These are phyloP conservation scores for Hipposideros armiger DNA, from an alignment of 2,113 vertebrate species.

Conservation along the genomic window DNA sequence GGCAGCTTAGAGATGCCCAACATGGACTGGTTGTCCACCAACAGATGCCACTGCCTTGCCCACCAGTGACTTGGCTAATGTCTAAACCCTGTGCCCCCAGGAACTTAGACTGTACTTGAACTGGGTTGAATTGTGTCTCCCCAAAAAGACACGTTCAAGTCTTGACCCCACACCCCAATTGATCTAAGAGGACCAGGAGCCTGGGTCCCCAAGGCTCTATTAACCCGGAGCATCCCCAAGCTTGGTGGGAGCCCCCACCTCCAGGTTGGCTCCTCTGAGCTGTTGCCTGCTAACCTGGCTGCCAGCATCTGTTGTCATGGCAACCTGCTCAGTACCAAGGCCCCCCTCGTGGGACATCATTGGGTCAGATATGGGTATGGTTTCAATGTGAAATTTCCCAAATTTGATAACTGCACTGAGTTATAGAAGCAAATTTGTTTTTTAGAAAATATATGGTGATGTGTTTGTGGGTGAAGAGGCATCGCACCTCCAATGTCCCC, in stretches of 20 bases:
- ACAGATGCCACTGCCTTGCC: background rate
- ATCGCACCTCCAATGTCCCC: fast-evolving
- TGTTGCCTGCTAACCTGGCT: background rate
- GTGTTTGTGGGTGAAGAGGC: background rate
- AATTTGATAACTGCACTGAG: fast-evolving
- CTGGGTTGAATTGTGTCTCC: background rate
- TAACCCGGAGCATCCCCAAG: background rate
- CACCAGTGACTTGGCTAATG: fast-evolving
- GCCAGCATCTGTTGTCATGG: background rate
- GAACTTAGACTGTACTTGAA: background rate
- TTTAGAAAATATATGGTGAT: background rate
- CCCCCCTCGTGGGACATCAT: background rate
- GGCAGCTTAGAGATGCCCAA: background rate
- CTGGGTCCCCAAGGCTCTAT: background rate
- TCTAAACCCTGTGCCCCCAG: background rate
- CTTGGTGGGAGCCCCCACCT: too few species aligned
- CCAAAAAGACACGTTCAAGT: background rate
- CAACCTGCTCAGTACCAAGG: background rate
- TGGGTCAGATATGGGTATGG: background rate
- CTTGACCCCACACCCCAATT: too few species aligned
- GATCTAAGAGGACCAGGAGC: background rate
- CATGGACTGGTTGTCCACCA: too few species aligned
- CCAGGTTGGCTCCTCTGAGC: background rate
- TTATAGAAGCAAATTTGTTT: background rate
- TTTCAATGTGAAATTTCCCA: background rate